Conservation (phyloP, 2,888 invertebrate genomes). For the Troilus luridus region DNA sequence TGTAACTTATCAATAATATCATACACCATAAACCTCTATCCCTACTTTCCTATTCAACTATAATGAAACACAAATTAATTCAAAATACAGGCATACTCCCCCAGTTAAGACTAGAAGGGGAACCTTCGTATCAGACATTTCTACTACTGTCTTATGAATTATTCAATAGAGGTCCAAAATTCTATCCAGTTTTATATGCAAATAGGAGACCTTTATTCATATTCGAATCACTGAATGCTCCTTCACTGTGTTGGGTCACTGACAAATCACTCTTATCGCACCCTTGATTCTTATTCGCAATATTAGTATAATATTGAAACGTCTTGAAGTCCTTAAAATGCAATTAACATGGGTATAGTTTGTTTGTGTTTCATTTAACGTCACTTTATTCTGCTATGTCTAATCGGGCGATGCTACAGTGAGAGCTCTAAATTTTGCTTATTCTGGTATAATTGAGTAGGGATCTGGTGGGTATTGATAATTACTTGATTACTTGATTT, state of each 20-base stretch:
- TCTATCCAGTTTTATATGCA: constrained; percentile 23
- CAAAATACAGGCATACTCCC: not conserved
- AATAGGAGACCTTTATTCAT: not conserved
- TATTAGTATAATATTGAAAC: not conserved
- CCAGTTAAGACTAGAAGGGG: not conserved
- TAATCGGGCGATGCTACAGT: too few relatives aligned
- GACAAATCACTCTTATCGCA: constrained; percentile 23
- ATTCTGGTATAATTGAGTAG: too few relatives aligned
- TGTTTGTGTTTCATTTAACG: too few relatives aligned
- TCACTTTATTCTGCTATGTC: too few relatives aligned
- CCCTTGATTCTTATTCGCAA: too few relatives aligned
- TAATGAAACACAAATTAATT: not conserved
- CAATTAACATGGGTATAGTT: too few relatives aligned
- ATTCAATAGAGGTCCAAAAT: not conserved
- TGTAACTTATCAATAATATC: too few relatives aligned
- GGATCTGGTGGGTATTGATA: too few relatives aligned
- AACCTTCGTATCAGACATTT: not conserved
- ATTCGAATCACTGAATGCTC: not conserved
- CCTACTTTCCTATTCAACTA: not conserved
- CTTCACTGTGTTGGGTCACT: not conserved
- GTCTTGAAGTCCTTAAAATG: not conserved
- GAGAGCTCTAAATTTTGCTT: too few relatives aligned
- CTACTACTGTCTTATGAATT: not conserved
- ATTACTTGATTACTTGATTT: too few relatives aligned
- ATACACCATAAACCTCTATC: not conserved